These are phyloP conservation scores for Hyles lineata DNA, from an alignment of 2,888 invertebrate genomes.

Conservation along the genomic window DNA sequence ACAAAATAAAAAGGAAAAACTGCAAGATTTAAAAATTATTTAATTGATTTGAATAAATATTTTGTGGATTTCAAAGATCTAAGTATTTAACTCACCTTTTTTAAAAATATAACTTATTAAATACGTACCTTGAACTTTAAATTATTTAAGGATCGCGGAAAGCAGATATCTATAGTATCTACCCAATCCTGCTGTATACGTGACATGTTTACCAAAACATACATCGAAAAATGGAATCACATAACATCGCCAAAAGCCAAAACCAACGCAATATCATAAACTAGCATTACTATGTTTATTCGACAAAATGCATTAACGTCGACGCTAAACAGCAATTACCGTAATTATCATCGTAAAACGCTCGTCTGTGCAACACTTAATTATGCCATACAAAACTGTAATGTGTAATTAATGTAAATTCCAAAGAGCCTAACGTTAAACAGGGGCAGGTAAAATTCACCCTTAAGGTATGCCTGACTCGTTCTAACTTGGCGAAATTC, in stretches of 20 bases:
- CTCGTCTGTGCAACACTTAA: slow-evolving; percentile 55
- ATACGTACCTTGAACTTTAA: too few species aligned
- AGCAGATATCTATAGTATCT: too few species aligned
- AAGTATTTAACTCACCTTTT: too few species aligned
- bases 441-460: slow-evolving; percentile 69
- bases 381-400: slow-evolving; percentile 70
- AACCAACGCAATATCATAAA: slow-evolving; percentile 6
- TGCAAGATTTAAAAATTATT: too few species aligned
- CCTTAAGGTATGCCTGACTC: slow-evolving; percentile 34
- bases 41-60: too few species aligned
- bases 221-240: too few species aligned
- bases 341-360: slow-evolving; percentile 20
- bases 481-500: slow-evolving; percentile 23
- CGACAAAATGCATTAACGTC: slow-evolving; percentile 15
- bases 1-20: too few species aligned
- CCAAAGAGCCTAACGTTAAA: slow-evolving; percentile 65
- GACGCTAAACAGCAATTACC: slow-evolving; percentile 33
- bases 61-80: too few species aligned
- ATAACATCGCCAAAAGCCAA: background rate
- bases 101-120: too few species aligned
- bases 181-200: too few species aligned
- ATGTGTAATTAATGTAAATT: slow-evolving; percentile 77
- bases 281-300: slow-evolving; percentile 11
- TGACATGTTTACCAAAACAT: too few species aligned
- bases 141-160: too few species aligned